Evolutionary conservation across 2,888 invertebrate species (phyloP).

Genomic region (Parascotia fuliginaria): DNA sequence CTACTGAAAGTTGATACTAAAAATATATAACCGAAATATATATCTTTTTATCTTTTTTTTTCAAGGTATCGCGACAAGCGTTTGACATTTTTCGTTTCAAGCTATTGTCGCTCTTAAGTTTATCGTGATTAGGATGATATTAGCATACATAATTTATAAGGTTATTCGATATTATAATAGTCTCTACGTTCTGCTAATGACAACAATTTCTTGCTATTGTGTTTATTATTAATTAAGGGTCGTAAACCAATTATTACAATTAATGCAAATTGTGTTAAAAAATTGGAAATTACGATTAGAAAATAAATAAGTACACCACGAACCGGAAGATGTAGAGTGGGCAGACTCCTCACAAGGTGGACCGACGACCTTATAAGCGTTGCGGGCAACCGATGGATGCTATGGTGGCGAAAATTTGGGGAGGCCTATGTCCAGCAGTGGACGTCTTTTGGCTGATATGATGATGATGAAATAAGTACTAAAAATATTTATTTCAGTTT

Average conservation of each 20-base stretch:
- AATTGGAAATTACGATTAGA: neutral
- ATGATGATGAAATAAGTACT: no score
- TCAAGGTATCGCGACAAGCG: constrained; percentile 15
- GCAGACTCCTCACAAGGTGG: no score
- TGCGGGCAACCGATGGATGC: no score
- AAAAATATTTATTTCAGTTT: no score
- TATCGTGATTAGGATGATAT: constrained; percentile 8
- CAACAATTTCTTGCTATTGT: constrained; percentile 31
- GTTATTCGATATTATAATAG: constrained; percentile 6
- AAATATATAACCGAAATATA: neutral
- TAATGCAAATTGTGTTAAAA: constrained; percentile 27
- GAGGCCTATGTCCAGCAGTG: no score
- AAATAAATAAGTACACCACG: no score
- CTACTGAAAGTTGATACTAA: neutral
- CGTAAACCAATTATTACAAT: constrained; percentile 17
- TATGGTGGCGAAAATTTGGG: no score
- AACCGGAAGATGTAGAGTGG: no score
- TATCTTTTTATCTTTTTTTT: no score
- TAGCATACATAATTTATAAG: neutral
- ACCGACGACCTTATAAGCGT: no score
- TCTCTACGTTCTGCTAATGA: constrained; percentile 15
- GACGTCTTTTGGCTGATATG: no score
- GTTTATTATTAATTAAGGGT: constrained; percentile 12
- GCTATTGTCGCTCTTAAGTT: constrained; percentile 13
- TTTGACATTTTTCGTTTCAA: constrained; percentile 15